A percentile compares a stretch with the other conserved stretches of the same genome.
Conservation (phyloP, 2,888 invertebrate genomes). For the Ganaspis brasiliensis region DNA sequence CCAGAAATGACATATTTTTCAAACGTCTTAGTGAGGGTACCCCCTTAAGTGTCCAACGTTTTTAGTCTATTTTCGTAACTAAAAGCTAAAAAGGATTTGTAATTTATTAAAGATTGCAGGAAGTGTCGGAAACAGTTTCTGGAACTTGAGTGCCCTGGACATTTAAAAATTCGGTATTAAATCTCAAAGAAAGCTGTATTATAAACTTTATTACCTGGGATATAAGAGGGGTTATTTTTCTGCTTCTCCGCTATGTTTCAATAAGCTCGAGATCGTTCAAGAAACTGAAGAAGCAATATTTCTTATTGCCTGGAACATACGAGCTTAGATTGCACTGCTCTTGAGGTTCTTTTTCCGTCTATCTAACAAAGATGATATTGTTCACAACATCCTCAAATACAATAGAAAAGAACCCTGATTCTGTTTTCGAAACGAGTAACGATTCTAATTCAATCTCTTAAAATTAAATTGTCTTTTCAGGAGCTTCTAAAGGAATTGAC, state of each 20-base stretch:
- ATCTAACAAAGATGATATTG: conserved; percentile 35
- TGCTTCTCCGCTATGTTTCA: conserved; percentile 54
- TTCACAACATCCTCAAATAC: conserved; percentile 24
- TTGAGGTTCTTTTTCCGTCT: conserved; percentile 31
- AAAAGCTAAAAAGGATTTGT: no score
- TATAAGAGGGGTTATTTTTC: conserved; percentile 15
- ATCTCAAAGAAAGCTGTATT: neutral
- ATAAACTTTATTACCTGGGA: neutral
- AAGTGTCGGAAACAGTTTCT: no score
- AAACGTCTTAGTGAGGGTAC: no score
- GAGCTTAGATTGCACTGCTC: conserved; percentile 25
- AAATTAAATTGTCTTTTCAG: neutral
- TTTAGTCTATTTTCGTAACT: no score
- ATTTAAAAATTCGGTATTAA: neutral
- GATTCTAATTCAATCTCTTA: neutral
- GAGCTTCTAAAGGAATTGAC: neutral
- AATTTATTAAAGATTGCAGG: no score
- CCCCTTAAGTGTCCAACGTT: no score
- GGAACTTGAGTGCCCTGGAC: neutral
- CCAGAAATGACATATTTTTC: no score
- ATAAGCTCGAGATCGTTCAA: conserved; percentile 69
- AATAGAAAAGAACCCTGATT: conserved; percentile 2
- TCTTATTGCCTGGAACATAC: conserved; percentile 67
- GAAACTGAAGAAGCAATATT: conserved; percentile 73
- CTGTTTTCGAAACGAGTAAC: neutral